Base-by-base conservation (phyloP, 1,140 invertebrate genomes). In the Drosophila baimaii region DNA sequence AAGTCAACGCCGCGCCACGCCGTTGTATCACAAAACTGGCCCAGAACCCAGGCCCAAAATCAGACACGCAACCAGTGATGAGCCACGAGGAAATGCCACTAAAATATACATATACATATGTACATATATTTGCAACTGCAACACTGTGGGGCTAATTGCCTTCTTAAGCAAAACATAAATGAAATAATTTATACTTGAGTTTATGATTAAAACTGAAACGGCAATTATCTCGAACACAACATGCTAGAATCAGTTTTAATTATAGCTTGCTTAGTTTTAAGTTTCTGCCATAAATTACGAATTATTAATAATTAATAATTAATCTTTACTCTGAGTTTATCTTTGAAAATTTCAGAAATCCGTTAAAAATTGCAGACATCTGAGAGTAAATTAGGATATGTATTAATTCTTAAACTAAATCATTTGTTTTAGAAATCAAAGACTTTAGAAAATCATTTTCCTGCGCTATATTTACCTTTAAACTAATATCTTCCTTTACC, bases 1-100 rank as follows among this genome's bases (percentile, higher is more conserved):
- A 29, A 66, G 49, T 64, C 25, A 51, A 3, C 17, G 17, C 6
- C 47, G 27, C 17, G 29, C 49, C 5, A 2, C 12, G 68, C 57
- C 54, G 25, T 17, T 63, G 59, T 39, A 61, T 35, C 71, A 63
- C 49, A 27, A 71, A 74, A 74, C 69, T 63, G 58, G 68, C 71
- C 71, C 33, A 73, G 59, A 73, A 59, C 37, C 37, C 19, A 57
- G 47, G 39, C 49, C 47, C 47, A 74, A 49, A 63, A 49, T 37
- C n/a, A 74, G 69, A 54, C 35, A 17, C 15, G 17, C 35, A 10
- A 19, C 15, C 39, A 52, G 70, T 64, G 64, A 68, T 65, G 64
- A 64, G 59, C 8, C 19, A 3, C 8, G 5, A 15, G 12, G 13
- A 64, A 64, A 23, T 63, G 17, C 49, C 13, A 17, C 19, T 21